Evolutionary conservation across 2,113 vertebrate species (phyloP), one percentile per base, ranked within the genome.

Genomic region (Ptyas mucosa): DNA sequence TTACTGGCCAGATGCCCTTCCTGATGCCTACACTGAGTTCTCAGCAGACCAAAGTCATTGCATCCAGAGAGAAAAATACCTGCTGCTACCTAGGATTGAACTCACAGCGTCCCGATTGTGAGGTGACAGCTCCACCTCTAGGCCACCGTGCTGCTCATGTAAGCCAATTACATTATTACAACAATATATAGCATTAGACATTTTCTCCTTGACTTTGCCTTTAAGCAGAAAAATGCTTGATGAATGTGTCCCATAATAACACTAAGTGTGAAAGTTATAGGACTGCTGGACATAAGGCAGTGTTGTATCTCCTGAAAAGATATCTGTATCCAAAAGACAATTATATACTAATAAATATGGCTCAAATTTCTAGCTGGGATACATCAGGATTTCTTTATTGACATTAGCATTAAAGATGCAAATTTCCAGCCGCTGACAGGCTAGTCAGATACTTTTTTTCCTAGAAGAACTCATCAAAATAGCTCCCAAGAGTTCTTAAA

Each of bases 291-390:
- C 52, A 29, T 75, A 69, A 90, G 23, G 75, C 69, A 93, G 93
- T 34, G 5, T 91, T 75, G 34, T 20, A 89, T 53, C 49, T 92
- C 24, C 93, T 91, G 94, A 94, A 93, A 90, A 29, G 18, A 49
- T 91, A 93, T 94, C 93, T 90, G n/a, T 89, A 95, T 58, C 34
- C 89, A 94, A 91, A 57, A 95, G 75, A 94, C 92, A 26, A 85
- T 91, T 0, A 1, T 10, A 26, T 29, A 26, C 94, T 1, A 34
- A 94, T 90, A 94, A 94, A 93, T 34, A 26, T 94, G 5, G 86
- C 69, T 52, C 81, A 55, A 51, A 55, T 87, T 85, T 39, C 90
- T 69, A 69, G 81, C 57, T 94, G 88, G 87, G 64, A 89, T 94
- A 92, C 51, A 92, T 94, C 91, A 92, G 81, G 75, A 53, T 64